These are phyloP conservation scores for Epicauta chinensis DNA, from an alignment of 1,140 invertebrate genomes.

Conservation along the genomic window DNA sequence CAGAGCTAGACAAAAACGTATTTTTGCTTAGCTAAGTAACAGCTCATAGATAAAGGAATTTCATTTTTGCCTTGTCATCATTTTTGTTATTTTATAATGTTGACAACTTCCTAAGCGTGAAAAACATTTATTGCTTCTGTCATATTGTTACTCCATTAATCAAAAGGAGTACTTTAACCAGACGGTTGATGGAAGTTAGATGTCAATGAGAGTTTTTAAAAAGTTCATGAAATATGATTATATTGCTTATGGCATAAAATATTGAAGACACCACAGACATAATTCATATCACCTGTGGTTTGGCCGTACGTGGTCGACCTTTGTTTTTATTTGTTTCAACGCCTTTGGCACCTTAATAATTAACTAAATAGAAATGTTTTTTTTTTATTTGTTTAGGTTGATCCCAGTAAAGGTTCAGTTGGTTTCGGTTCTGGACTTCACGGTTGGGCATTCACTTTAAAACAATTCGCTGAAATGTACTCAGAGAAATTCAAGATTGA, in stretches of 20 bases:
- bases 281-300: too few species aligned
- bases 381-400: constrained; percentile 53
- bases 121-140: constrained; percentile 20
- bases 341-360: background rate
- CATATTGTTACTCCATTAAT: too few species aligned
- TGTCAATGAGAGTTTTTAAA: too few species aligned
- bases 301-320: too few species aligned
- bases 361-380: constrained; percentile 8
- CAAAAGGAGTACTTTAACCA: too few species aligned
- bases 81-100: constrained; percentile 18
- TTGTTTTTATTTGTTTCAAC: background rate
- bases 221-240: too few species aligned
- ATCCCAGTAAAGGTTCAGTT: constrained; percentile 96
- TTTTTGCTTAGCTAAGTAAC: constrained; percentile 13
- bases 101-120: constrained; percentile 32
- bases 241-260: too few species aligned
- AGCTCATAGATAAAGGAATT: constrained; percentile 28
- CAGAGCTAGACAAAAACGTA: background rate
- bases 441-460: constrained; percentile 99
- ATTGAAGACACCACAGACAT: too few species aligned
- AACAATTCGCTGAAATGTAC: constrained; percentile 99
- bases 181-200: too few species aligned
- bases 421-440: constrained; percentile 99
- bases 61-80: constrained; percentile 33
- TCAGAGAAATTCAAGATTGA: constrained; percentile 98